These are phyloP conservation scores for Trichonephila clavipes DNA, from an alignment of 1,140 invertebrate species.

Conservation along the genomic window DNA sequence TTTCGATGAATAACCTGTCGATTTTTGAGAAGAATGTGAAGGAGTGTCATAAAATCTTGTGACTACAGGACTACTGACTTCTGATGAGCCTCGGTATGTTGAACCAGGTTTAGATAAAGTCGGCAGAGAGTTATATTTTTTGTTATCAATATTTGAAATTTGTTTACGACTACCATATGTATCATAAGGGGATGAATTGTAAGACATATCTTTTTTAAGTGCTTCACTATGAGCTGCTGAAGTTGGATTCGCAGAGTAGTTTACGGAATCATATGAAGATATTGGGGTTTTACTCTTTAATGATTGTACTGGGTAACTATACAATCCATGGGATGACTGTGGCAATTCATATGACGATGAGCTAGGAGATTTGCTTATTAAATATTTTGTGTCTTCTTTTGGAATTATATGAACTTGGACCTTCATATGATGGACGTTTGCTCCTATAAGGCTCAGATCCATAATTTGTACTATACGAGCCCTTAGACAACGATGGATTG, in stretches of 20 bases:
- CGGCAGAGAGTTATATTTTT: background rate
- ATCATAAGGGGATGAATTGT: background rate
- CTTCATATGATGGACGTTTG: background rate
- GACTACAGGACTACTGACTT: background rate
- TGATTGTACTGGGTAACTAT: background rate
- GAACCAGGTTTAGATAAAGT: background rate
- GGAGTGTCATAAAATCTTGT: constrained; percentile 40
- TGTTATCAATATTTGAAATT: background rate
- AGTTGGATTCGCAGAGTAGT: background rate
- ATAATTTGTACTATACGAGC: constrained; percentile 3
- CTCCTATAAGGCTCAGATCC: background rate
- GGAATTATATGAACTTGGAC: background rate
- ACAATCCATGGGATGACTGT: background rate
- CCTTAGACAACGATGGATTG: background rate
- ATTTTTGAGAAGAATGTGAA: background rate
- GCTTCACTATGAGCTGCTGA: background rate
- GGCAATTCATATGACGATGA: background rate
- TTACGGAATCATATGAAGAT: background rate
- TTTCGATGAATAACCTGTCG: background rate
- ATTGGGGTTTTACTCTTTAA: background rate
- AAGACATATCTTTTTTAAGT: background rate
- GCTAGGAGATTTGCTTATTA: background rate
- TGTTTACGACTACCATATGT: background rate
- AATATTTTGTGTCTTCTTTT: background rate
- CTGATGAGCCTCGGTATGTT: background rate